A percentile compares a stretch with the other conserved stretches of the same genome.
These are phyloP conservation scores for Lynx canadensis DNA, from an alignment of 2,113 vertebrate genomes.

Conservation along the genomic window DNA sequence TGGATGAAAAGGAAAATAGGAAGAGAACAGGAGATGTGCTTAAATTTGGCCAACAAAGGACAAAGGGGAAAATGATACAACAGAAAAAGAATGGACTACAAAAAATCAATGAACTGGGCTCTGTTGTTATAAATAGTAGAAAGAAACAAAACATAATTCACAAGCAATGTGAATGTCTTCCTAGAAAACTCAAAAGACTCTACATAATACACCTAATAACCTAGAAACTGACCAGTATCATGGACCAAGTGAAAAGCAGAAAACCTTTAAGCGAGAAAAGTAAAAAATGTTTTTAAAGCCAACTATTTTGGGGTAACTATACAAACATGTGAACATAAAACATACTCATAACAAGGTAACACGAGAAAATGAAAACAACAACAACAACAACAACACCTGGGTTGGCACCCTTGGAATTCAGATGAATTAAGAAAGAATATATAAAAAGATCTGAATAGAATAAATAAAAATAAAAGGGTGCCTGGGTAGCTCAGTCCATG, in stretches of 20 bases:
- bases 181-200: background rate
- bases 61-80: background rate
- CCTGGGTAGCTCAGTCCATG: too few species aligned
- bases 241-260: background rate
- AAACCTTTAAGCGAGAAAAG: background rate
- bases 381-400: background rate
- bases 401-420: background rate
- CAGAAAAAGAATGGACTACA: background rate
- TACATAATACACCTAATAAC: background rate
- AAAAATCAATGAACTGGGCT: background rate
- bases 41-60: background rate
- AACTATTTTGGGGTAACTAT: background rate
- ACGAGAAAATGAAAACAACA: background rate
- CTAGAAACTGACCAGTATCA: background rate
- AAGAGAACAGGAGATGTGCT: background rate
- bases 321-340: background rate
- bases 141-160: background rate
- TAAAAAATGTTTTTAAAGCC: background rate
- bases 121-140: background rate
- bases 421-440: background rate
- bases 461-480: too few species aligned
- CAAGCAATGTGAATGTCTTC: background rate
- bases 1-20: background rate
- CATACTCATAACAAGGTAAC: background rate
- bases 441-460: background rate